Conservation (phyloP, 1,140 invertebrate species). For the Ditylenchus dipsaci region DNA sequence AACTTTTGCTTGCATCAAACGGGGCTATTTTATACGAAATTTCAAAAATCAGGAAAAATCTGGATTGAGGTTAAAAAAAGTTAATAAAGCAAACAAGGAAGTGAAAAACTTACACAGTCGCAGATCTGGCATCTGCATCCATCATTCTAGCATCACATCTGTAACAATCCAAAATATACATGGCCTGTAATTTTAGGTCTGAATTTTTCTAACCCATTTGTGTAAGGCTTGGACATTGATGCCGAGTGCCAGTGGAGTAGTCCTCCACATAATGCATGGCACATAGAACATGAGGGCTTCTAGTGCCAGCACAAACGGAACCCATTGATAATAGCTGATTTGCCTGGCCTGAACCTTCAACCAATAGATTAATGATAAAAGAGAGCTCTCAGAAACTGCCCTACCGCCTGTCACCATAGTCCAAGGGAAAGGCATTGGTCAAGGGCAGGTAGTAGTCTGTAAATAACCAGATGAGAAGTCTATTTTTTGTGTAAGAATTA, state of each 20-base stretch:
- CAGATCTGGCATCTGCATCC: slow-evolving; percentile 55
- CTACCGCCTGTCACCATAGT: slow-evolving; percentile 56
- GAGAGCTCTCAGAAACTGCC: neutral
- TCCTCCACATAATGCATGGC: slow-evolving; percentile 62
- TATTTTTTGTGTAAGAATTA: neutral
- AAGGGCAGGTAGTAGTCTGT: slow-evolving; percentile 56
- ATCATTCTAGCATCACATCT: slow-evolving; percentile 57
- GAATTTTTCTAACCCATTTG: slow-evolving; percentile 46
- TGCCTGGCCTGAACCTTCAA: slow-evolving; percentile 52
- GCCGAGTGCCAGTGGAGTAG: slow-evolving; percentile 59
- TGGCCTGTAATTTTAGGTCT: neutral
- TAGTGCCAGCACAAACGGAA: slow-evolving; percentile 60
- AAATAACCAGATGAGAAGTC: neutral
- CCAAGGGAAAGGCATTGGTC: slow-evolving; percentile 57
- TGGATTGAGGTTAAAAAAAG: no score
- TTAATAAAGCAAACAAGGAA: no score
- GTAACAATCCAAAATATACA: neutral
- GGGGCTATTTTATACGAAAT: no score
- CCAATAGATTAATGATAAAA: neutral
- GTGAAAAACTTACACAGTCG: slow-evolving; percentile 46
- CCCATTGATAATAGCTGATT: slow-evolving; percentile 62
- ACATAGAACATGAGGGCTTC: slow-evolving; percentile 64
- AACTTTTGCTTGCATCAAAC: no score
- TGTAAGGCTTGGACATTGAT: slow-evolving; percentile 57
- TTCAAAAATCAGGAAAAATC: no score